phyloP scores from a whole-genome alignment of 2,888 invertebrate genomes.

The Hetaerina titia region DNA sequence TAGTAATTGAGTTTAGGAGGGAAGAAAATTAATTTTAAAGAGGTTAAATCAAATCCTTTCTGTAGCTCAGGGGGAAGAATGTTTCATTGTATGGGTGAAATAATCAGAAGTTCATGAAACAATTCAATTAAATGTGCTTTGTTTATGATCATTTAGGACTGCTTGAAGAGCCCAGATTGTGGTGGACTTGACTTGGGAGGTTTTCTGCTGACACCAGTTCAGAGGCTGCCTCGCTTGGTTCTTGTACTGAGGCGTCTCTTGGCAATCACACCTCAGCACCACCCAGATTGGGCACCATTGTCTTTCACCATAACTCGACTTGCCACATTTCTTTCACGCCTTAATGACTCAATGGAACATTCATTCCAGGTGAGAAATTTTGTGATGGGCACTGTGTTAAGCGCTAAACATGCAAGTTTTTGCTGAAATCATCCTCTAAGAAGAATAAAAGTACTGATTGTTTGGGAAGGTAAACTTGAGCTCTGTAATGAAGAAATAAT shows the following conservation, averaged over 20 bases:
- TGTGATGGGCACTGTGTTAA: no score
- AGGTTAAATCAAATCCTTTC: no score
- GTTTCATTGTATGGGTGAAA: no score
- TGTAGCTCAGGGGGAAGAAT: no score
- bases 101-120: not conserved
- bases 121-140: no score
- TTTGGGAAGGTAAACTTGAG: no score
- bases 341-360: conserved; percentile 77
- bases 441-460: no score
- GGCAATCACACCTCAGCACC: conserved; percentile 75
- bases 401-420: no score
- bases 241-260: conserved; percentile 77
- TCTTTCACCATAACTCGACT: conserved; percentile 75
- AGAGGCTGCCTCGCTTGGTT: conserved; percentile 77
- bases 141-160: conserved; percentile 71
- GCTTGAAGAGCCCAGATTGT: conserved; percentile 74
- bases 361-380: conserved; percentile 74
- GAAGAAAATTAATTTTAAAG: no score
- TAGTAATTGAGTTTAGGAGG: no score
- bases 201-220: conserved; percentile 76
- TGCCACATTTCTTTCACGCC: conserved; percentile 75
- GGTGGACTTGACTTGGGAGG: conserved; percentile 75
- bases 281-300: conserved; percentile 76
- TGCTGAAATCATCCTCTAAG: no score
- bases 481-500: no score